Evolutionary conservation across 92 coral and sea anemone species (phyloP).

Genomic region (Anthopleura xanthogrammica): DNA sequence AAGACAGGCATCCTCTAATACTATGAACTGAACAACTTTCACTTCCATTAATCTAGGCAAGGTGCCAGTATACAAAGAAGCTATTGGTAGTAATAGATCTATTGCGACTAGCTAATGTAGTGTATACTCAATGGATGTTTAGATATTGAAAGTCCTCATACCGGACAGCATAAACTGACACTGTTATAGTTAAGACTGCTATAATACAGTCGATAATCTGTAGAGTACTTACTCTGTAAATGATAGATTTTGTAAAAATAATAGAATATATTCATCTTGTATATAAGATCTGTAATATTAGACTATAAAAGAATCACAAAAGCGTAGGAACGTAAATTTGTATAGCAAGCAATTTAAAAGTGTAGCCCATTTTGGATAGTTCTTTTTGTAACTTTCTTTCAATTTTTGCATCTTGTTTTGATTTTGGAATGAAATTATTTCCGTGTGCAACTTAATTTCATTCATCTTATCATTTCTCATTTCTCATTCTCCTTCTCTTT

Average conservation of each 20-base stretch:
- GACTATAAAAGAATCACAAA: neutral
- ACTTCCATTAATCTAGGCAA: too few species aligned
- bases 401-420: neutral
- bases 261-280: conserved; percentile 2
- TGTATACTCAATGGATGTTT: neutral
- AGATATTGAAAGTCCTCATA: neutral
- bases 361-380: neutral
- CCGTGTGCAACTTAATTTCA: neutral
- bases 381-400: conserved; percentile 6
- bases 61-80: too few species aligned
- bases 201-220: conserved; percentile 4
- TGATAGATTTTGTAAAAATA: conserved; percentile 17
- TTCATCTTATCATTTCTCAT: neutral
- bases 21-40: too few species aligned
- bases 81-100: too few species aligned
- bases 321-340: neutral
- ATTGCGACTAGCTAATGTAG: too few species aligned
- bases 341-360: neutral
- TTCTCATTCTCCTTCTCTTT: neutral
- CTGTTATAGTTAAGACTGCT: neutral
- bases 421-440: neutral
- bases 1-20: too few species aligned
- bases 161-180: neutral
- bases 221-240: neutral
- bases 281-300: neutral